Base-by-base conservation (phyloP, 2,113 vertebrate species). In the Prietella phreatophila region DNA sequence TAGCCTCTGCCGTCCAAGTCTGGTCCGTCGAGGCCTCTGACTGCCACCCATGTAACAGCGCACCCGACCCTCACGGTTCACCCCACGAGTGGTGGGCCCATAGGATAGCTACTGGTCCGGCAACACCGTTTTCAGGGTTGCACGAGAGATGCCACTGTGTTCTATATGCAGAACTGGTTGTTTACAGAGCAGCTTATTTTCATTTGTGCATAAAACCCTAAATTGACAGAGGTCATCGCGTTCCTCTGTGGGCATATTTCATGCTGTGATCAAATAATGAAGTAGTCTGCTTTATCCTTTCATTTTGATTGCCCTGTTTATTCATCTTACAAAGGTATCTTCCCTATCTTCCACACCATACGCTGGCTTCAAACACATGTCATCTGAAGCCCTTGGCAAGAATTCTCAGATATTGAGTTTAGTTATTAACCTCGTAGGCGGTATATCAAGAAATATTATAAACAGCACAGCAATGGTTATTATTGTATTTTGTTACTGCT, bases 161-260 rank as follows among this genome's bases (percentile, higher is more conserved):
- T 87, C 92, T 93, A 93, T 94, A 93, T 94, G 94, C 93, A 93
- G 93, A 95, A 94, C 93, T 94, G 93, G 93, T 93, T 92, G 94
- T 95, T 95, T 94, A 95, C 94, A 93, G 92, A 91, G 93, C 91
- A 93, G 90, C 93, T 93, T 83, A 95, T 95, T 93, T 94, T 92
- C 93, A 95, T 95, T 93, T 94, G 91, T 91, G 92, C 94, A 95
- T 93, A 94, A 95, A 95, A 92, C 90, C 92, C 89, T 85, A 93
- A 95, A 95, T 94, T 95, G 94, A 95, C 95, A 94, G 93, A 95
- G 93, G 95, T 93, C 94, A 94, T 93, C 92, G 93, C 91, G 83
- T 91, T 90, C 91, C 93, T 94, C 92, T 91, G 89, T 93, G 93
- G 93, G 93, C 92, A 93, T 92, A 91, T 93, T 92, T 94, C 93